phyloP scores from a whole-genome alignment of 1,140 invertebrate species.

The Orius insidiosus region DNA sequence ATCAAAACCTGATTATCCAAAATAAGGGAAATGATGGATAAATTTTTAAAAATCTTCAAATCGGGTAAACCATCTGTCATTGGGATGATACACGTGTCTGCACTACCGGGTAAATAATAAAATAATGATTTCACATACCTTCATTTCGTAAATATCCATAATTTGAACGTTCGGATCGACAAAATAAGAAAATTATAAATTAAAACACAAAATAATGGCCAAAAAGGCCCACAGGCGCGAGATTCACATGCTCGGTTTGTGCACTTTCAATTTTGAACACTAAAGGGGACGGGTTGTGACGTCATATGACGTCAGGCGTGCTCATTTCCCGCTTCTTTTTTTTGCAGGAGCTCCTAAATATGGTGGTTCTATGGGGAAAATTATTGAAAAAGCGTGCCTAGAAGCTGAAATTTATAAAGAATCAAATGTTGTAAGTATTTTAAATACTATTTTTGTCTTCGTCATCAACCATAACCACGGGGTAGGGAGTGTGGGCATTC shows the following conservation, averaged over 20 bases:
- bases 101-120: slow-evolving; percentile 48
- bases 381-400: slow-evolving; percentile 34
- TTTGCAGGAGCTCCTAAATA: slow-evolving; percentile 38
- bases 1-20: too few relatives aligned
- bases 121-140: not conserved
- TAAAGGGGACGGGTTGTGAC: not conserved
- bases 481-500: too few relatives aligned
- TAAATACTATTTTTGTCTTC: too few relatives aligned
- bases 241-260: slow-evolving; percentile 1
- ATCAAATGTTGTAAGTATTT: slow-evolving; percentile 33
- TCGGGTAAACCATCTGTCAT: slow-evolving; percentile 34
- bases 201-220: not conserved
- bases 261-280: not conserved
- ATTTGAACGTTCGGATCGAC: too few relatives aligned
- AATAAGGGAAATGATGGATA: too few relatives aligned
- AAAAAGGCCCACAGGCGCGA: too few relatives aligned
- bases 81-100: slow-evolving; percentile 57
- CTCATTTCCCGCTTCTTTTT: slow-evolving; percentile 9
- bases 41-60: not conserved
- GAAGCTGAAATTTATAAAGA: slow-evolving; percentile 42
- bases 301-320: not conserved
- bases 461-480: too few relatives aligned
- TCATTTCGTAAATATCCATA: not conserved
- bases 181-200: slow-evolving; percentile 1
- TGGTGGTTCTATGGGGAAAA: slow-evolving; percentile 27